Evolutionary conservation across 2,888 invertebrate genomes (phyloP).

Genomic region (Catonia carolina): DNA sequence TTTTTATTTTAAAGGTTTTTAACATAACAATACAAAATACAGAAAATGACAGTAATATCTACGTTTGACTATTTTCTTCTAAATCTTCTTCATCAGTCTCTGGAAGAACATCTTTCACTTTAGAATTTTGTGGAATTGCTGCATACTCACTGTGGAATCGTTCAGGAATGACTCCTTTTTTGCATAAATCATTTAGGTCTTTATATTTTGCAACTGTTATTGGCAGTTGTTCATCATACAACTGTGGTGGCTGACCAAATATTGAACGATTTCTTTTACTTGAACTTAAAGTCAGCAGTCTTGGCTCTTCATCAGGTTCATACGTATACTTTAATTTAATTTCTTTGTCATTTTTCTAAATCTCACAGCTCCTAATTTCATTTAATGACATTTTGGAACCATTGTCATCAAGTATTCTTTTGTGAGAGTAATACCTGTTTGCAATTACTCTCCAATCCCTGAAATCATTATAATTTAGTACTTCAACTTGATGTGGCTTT

Average conservation of each 20-base stretch:
- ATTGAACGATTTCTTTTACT: not conserved
- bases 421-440: not conserved
- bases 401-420: not conserved
- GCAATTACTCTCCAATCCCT: not conserved
- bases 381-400: not conserved
- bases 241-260: not conserved
- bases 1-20: too few species aligned
- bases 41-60: too few species aligned
- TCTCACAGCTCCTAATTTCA: not conserved
- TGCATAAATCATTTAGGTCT: not conserved
- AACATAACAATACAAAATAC: too few species aligned
- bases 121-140: not conserved
- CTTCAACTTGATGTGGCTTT: slow-evolving; percentile 11
- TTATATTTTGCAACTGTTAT: not conserved
- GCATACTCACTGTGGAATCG: not conserved
- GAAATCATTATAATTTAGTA: slow-evolving; percentile 12
- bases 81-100: not conserved
- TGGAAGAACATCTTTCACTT: not conserved
- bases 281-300: not conserved
- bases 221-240: not conserved
- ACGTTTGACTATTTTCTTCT: not conserved
- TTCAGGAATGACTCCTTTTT: not conserved
- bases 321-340: not conserved
- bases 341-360: slow-evolving; percentile 1
- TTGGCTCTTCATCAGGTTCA: not conserved